phyloP scores from a whole-genome alignment of 1,140 invertebrate species.

The Cydia pomonella region DNA sequence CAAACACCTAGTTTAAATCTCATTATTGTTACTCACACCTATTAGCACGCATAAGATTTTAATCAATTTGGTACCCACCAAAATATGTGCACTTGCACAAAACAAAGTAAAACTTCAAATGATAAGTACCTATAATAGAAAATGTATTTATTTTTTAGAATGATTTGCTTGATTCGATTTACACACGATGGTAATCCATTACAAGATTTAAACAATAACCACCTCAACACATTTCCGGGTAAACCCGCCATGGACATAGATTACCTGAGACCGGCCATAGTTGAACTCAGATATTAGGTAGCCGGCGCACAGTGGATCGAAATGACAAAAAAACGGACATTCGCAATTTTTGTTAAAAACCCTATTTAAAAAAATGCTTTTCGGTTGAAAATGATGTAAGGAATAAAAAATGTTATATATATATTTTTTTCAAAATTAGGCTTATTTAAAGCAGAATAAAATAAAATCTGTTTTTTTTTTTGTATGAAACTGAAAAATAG shows the following conservation, averaged over 20 bases:
- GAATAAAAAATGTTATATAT: no score
- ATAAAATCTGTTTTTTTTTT: no score
- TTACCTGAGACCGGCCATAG: not conserved
- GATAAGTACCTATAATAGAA: not conserved
- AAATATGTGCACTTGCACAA: not conserved
- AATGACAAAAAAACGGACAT: no score
- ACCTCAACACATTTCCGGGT: not conserved
- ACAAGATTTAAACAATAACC: not conserved
- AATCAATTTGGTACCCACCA: not conserved
- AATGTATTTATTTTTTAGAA: not conserved
- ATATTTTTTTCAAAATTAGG: no score
- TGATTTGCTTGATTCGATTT: not conserved
- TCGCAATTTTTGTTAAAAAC: no score
- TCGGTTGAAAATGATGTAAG: no score
- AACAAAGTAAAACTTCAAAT: constrained; percentile 3
- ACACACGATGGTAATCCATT: not conserved
- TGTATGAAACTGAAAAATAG: no score
- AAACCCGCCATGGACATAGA: not conserved
- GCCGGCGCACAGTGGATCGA: no score
- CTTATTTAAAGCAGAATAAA: no score
- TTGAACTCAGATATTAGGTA: no score
- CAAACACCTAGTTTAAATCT: not conserved
- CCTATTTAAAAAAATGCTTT: no score
- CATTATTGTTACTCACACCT: not conserved
- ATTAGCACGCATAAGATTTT: not conserved